A percentile compares a stretch with the other conserved stretches of the same genome.
Conservation (phyloP, 2,113 vertebrate genomes). For the Xiphorhynchus elegans region DNA sequence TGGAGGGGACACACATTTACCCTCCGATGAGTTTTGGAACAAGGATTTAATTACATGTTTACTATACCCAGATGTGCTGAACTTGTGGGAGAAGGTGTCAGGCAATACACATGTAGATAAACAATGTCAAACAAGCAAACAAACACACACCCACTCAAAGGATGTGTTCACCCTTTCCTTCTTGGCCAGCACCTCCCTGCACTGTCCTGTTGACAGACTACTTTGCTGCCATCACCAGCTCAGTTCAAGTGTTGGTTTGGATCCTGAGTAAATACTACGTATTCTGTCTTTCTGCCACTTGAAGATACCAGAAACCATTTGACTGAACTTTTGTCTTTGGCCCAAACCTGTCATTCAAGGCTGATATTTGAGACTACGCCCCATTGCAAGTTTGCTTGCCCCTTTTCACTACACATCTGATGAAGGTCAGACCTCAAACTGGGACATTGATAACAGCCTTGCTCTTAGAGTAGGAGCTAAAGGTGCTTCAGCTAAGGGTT, state of each 20-base stretch:
- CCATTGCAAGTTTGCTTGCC: not conserved
- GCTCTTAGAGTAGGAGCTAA: not conserved
- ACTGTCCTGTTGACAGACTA: not conserved
- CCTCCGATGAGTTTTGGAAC: not conserved
- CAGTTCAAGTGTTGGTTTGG: not conserved
- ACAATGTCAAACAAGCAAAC: not conserved
- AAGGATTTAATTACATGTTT: not conserved
- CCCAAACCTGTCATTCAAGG: not conserved
- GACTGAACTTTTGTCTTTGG: not conserved
- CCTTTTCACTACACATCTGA: not conserved
- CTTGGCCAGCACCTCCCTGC: not conserved
- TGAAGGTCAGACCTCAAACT: not conserved
- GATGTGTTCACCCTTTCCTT: not conserved
- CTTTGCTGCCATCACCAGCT: not conserved
- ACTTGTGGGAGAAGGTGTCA: not conserved
- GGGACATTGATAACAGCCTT: not conserved
- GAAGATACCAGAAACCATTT: not conserved
- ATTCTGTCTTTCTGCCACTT: not conserved
- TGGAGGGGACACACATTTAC: not conserved
- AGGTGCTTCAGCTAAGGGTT: not conserved
- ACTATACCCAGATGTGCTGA: not conserved
- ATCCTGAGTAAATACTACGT: not conserved
- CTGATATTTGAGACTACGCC: not conserved
- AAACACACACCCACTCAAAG: not conserved
- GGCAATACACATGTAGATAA: fast-evolving